Conservation (phyloP, 2,113 vertebrate species). For the Zingel zingel region DNA sequence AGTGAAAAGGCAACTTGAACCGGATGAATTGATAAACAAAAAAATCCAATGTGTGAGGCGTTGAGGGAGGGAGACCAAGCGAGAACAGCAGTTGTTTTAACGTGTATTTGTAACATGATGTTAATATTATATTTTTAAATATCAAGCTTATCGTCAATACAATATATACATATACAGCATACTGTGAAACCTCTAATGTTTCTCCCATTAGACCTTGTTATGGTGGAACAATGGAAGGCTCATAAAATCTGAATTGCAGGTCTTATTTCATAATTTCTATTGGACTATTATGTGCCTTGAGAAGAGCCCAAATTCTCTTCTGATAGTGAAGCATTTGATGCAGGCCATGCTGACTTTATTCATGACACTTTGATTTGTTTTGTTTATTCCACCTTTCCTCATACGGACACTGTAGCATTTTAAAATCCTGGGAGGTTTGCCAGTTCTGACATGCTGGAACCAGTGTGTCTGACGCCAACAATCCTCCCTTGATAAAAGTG, state of each 20-base stretch:
- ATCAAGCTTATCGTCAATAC: too few relatives aligned
- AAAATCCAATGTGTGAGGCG: too few relatives aligned
- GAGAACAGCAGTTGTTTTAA: too few relatives aligned
- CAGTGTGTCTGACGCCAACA: slow-evolving; percentile 15
- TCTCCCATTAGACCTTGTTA: not conserved
- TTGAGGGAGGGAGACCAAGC: too few relatives aligned
- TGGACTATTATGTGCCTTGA: not conserved
- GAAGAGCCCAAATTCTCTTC: not conserved
- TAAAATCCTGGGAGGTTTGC: slow-evolving; percentile 23
- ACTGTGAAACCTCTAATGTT: not conserved
- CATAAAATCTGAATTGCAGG: not conserved
- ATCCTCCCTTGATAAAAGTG: slow-evolving; percentile 26
- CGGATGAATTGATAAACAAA: too few relatives aligned
- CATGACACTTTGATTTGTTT: slow-evolving; percentile 35
- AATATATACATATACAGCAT: too few relatives aligned
- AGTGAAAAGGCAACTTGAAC: too few relatives aligned
- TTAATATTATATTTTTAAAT: too few relatives aligned
- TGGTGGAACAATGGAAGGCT: not conserved
- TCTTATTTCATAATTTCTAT: not conserved
- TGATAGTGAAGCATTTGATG: not conserved
- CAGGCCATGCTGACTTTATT: not conserved
- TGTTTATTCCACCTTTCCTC: slow-evolving; percentile 38
- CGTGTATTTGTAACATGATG: too few relatives aligned
- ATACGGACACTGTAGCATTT: not conserved
- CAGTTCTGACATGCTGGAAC: slow-evolving; percentile 26